A percentile compares a stretch with the other conserved stretches of the same genome.
phyloP scores from a whole-genome alignment of 2,888 invertebrate species.

The Eupithecia tripunctaria region DNA sequence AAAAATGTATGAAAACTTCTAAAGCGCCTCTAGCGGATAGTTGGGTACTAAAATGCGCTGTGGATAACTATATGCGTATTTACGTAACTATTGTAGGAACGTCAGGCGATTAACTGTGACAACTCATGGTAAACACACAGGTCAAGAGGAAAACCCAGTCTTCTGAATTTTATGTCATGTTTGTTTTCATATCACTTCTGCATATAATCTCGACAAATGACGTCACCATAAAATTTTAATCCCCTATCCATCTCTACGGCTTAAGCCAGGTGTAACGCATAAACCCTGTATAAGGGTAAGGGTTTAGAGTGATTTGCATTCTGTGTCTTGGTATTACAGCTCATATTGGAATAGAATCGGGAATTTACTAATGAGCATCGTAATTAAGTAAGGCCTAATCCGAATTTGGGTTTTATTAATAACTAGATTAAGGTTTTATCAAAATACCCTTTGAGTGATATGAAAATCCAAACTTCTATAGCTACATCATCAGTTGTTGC shows the following conservation, averaged over 20 bases:
- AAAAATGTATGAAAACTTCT: too few species aligned
- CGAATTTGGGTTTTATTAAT: conserved; percentile 3
- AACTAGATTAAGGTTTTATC: neutral
- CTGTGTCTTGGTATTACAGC: neutral
- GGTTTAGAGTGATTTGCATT: neutral
- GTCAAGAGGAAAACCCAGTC: neutral
- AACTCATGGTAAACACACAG: too few species aligned
- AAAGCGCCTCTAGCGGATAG: too few species aligned
- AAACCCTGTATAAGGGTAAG: conserved; percentile 4
- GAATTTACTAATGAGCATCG: conserved; percentile 10
- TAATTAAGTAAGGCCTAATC: conserved; percentile 7
- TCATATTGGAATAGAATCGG: neutral
- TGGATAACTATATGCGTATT: too few species aligned
- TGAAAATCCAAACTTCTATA: neutral
- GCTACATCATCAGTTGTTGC: neutral
- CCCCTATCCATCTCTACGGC: conserved; percentile 22
- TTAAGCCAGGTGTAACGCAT: conserved; percentile 26
- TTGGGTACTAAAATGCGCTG: too few species aligned
- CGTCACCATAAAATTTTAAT: conserved; percentile 32
- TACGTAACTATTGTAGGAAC: too few species aligned
- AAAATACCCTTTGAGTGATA: neutral
- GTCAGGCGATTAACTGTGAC: too few species aligned
- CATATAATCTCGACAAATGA: conserved; percentile 26
- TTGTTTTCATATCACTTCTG: neutral
- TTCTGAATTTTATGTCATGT: neutral